Conservation (phyloP, 2,113 vertebrate species). For the Pelecanoides urinatrix region DNA sequence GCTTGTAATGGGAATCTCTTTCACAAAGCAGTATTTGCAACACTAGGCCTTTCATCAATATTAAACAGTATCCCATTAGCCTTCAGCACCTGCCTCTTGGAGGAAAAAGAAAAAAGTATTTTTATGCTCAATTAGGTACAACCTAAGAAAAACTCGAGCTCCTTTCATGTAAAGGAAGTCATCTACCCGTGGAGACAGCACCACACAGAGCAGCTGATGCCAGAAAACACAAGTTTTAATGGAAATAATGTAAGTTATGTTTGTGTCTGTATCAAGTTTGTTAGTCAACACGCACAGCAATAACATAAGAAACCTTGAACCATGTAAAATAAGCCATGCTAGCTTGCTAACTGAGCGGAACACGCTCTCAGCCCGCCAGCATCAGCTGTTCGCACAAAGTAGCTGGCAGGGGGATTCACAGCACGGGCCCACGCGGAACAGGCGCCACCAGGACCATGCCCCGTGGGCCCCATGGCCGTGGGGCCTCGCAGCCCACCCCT, state of each 20-base stretch:
- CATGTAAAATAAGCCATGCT: rapidly evolving
- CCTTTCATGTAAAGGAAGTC: background rate
- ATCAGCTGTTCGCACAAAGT: background rate
- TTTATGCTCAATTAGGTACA: background rate
- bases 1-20: background rate
- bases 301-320: background rate
- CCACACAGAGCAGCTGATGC: background rate
- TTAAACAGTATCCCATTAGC: background rate
- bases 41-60: background rate
- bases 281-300: background rate
- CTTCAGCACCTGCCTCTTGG: background rate
- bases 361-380: background rate
- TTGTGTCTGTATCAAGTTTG: background rate
- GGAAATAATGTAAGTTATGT: background rate
- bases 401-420: background rate
- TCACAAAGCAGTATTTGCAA: background rate
- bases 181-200: background rate
- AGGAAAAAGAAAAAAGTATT: background rate
- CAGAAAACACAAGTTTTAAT: background rate
- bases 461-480: background rate
- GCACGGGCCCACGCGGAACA: background rate
- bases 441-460: no score
- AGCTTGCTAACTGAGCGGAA: background rate
- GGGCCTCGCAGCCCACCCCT: background rate
- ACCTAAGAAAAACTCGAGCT: background rate